Percentiles rank a stretch among this genome's conserved stretches.
These are phyloP conservation scores for Zalophus californianus DNA, from an alignment of 2,797 vertebrate genomes.

Conservation along the genomic window DNA sequence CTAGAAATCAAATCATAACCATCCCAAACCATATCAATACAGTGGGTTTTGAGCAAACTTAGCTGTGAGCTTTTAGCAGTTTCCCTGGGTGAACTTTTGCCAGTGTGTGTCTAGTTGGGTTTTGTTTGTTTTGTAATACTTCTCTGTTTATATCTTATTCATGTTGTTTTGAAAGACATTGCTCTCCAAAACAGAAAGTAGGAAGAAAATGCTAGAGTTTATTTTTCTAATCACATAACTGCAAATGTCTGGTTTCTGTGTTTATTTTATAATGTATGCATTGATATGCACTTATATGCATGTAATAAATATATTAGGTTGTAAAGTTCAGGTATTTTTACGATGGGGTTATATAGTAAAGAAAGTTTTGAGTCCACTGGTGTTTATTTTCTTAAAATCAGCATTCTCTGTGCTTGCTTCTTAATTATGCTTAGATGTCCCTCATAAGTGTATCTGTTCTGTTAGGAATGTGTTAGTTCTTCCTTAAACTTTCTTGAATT, in stretches of 20 bases:
- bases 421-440: background rate
- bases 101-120: background rate
- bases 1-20: background rate
- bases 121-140: constrained; percentile 13
- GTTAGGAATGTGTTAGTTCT: background rate
- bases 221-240: background rate
- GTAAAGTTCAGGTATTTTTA: background rate
- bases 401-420: background rate
- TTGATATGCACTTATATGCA: background rate
- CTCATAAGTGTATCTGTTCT: background rate
- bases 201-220: background rate
- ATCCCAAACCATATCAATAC: background rate
- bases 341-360: background rate
- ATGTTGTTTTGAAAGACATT: background rate
- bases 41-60: background rate
- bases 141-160: background rate
- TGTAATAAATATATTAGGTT: background rate
- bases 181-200: background rate
- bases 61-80: background rate
- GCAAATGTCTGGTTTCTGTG: background rate
- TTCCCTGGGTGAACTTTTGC: background rate
- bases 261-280: background rate
- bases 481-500: background rate
- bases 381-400: background rate
- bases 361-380: background rate